Conservation (phyloP, 2,113 vertebrate species). For the Pionites leucogaster region DNA sequence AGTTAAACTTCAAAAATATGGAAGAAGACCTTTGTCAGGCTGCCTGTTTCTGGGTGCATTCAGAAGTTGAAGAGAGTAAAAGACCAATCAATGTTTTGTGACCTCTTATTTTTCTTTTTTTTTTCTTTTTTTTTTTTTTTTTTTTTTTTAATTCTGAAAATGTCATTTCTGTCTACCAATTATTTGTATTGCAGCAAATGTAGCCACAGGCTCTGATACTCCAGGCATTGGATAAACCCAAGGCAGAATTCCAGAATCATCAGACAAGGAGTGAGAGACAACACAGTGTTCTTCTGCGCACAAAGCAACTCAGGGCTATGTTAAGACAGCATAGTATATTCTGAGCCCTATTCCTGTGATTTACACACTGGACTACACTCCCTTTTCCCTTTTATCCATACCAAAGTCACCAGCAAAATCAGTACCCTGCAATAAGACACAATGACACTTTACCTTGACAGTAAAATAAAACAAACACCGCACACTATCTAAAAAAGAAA, state of each 20-base stretch:
- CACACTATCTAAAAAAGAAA: fast-evolving
- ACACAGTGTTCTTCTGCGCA: not conserved
- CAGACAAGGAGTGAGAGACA: not conserved
- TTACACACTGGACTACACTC: not conserved
- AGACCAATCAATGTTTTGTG: not conserved
- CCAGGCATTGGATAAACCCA: not conserved
- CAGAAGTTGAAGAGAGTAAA: not conserved
- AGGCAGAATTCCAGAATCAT: not conserved
- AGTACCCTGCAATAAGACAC: not conserved
- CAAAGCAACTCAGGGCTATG: not conserved
- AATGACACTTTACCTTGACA: not conserved
- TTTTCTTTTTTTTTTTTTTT: too few relatives aligned
- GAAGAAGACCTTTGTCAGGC: not conserved
- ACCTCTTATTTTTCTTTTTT: not conserved
- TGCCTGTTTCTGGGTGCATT: not conserved
- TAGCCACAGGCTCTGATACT: not conserved
- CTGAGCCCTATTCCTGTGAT: not conserved
- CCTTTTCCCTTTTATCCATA: not conserved
- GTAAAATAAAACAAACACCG: not conserved
- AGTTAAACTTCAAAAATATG: not conserved
- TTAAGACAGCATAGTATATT: not conserved
- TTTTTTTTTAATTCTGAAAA: not conserved
- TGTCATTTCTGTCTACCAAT: not conserved
- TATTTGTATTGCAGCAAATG: not conserved
- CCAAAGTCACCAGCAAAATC: not conserved